Evolutionary conservation across 2,797 vertebrate species (phyloP), one percentile per base, ranked within the genome.

Genomic region (Sebastes ruberrimus): DNA sequence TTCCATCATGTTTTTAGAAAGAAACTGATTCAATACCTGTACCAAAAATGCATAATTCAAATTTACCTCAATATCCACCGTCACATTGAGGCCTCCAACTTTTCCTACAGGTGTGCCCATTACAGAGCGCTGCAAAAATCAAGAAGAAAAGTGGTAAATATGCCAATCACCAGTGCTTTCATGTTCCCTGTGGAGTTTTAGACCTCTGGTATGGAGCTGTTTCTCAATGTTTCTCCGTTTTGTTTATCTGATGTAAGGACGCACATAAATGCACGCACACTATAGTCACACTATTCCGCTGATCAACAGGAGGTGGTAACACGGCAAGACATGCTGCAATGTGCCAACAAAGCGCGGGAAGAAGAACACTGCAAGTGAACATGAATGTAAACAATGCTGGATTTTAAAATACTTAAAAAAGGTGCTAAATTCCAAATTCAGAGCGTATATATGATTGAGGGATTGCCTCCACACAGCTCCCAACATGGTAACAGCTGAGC

Each of bases 51-150:
- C 0, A 61, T 60, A 1, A 30, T 10, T 23, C 10, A 14, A 56
- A 4, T 53, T 33, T 90, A 95, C 96, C 93, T 93, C 91, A 4
- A 95, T 64, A 81, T 95, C 95, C 53, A 95, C 76, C 0, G 96
- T 96, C n/a, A 93, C 83, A n/a, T 96, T 96, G 16, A 95, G 89
- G 9, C 71, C 80, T 6, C 73, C 53, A 56, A 85, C 92, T 61
- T 95, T 96, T 71, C 91, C 88, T 2, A 88, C 82, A 6, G 95
- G 95, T 0, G 96, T 95, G 61, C 52, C 88, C 83, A 94, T 67
- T 5, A 92, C 80, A 0, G 92, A 92, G 9, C 42, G 46, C 95
- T 94, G 80, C 74, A 75, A 52, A 68, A 28, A 82, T 13, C 1
- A 33, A 68, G 6, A 33, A 35, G 2, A 52, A 55, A 64, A 70